These are phyloP conservation scores for Tinea pellionella DNA, from an alignment of 2,888 invertebrate species.

Conservation along the genomic window DNA sequence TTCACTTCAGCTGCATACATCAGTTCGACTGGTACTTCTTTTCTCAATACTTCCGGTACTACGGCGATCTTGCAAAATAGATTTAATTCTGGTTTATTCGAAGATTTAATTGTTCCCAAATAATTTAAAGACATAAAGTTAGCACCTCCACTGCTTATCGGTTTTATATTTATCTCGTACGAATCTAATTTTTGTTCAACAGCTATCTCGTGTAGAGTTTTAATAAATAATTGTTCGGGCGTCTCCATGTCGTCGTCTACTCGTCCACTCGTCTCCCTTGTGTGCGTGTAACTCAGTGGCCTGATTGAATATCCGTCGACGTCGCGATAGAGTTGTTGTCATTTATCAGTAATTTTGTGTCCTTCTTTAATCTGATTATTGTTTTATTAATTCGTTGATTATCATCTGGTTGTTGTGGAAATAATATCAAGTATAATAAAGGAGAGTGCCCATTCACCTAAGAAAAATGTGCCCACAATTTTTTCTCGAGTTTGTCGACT, in stretches of 20 bases:
- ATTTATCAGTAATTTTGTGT: no score
- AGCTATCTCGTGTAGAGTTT: constrained; percentile 25
- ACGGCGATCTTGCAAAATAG: constrained; percentile 37
- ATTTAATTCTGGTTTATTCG: constrained; percentile 22
- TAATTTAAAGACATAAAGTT: constrained; percentile 34
- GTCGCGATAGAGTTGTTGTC: no score
- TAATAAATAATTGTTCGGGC: background rate
- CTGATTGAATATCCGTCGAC: background rate
- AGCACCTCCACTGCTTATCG: constrained; percentile 31
- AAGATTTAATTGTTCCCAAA: constrained; percentile 21
- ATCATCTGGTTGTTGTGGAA: background rate
- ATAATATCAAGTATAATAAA: no score
- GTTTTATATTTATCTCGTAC: constrained; percentile 21
- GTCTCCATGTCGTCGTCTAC: background rate
- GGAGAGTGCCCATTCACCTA: no score
- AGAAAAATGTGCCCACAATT: no score
- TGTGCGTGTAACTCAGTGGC: background rate
- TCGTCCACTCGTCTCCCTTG: background rate
- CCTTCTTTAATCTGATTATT: background rate
- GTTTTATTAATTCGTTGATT: background rate
- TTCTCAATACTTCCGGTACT: constrained; percentile 22
- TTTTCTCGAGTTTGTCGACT: no score
- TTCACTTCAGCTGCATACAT: constrained; percentile 28
- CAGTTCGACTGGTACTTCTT: constrained; percentile 20
- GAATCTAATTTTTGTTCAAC: constrained; percentile 21